These are phyloP conservation scores for Monomorium pharaonis DNA, from an alignment of 1,140 invertebrate species.

Conservation along the genomic window DNA sequence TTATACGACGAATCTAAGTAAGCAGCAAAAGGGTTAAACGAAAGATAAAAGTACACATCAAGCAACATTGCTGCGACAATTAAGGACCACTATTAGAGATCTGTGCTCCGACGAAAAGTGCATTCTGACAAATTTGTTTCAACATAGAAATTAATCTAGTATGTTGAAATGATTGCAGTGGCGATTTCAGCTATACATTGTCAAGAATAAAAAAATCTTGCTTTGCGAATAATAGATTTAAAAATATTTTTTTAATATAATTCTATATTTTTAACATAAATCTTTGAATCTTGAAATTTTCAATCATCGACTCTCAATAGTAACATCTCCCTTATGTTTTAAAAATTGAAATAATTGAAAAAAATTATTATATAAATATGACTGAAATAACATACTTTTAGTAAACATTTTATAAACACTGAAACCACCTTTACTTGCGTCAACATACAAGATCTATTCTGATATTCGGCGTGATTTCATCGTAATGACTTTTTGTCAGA, in stretches of 20 bases:
- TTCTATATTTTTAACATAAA: neutral
- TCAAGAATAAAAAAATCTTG: neutral
- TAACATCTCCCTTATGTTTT: neutral
- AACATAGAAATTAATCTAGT: neutral
- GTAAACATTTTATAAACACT: neutral
- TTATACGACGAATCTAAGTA: constrained; percentile 57
- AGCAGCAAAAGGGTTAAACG: constrained; percentile 69
- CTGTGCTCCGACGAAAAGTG: neutral
- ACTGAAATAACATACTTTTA: neutral
- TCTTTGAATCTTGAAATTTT: neutral
- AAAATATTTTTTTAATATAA: neutral
- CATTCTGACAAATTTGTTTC: neutral
- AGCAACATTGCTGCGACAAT: constrained; percentile 61
- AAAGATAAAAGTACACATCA: constrained; percentile 63
- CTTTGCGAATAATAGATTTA: neutral
- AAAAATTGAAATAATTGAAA: neutral
- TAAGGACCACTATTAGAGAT: constrained; percentile 28
- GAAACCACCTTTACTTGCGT: neutral
- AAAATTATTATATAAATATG: neutral
- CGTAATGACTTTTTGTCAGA: neutral
- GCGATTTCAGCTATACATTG: no score
- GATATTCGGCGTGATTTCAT: neutral
- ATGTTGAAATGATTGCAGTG: neutral
- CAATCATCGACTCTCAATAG: neutral
- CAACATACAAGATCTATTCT: neutral